phyloP scores from a whole-genome alignment of 2,888 invertebrate species.

The Xanthorhoe spadicearia region DNA sequence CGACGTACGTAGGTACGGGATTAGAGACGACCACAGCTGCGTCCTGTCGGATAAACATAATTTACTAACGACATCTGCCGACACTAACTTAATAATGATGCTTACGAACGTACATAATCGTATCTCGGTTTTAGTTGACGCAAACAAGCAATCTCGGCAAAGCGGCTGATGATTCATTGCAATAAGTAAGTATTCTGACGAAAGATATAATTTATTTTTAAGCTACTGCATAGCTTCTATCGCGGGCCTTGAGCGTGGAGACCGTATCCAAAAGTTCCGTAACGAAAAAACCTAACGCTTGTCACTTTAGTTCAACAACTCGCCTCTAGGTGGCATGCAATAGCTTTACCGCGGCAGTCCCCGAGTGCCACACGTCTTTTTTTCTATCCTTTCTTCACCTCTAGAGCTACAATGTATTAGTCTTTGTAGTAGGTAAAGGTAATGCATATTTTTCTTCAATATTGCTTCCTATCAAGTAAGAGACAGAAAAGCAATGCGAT shows the following conservation, averaged over 20 bases:
- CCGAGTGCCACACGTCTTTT: too few relatives aligned
- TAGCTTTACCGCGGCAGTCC: too few relatives aligned
- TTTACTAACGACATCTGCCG: slow-evolving; percentile 75
- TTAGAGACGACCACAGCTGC: slow-evolving; percentile 71
- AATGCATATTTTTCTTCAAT: too few relatives aligned
- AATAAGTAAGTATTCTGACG: not conserved
- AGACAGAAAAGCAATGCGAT: not conserved
- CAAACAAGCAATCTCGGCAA: slow-evolving; percentile 53
- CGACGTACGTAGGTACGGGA: slow-evolving; percentile 58
- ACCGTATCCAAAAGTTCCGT: too few relatives aligned
- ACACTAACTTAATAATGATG: slow-evolving; percentile 70
- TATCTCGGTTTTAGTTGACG: slow-evolving; percentile 51
- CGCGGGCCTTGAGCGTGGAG: too few relatives aligned
- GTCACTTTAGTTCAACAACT: too few relatives aligned
- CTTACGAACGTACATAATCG: slow-evolving; percentile 57
- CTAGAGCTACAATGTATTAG: too few relatives aligned
- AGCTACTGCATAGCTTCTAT: too few relatives aligned
- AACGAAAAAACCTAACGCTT: too few relatives aligned
- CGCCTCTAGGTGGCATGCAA: too few relatives aligned
- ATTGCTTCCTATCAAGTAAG: too few relatives aligned
- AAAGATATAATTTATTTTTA: not conserved
- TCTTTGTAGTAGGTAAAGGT: too few relatives aligned
- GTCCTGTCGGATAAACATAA: slow-evolving; percentile 76
- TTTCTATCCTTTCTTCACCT: not conserved
- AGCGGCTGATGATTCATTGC: slow-evolving; percentile 11